Percentiles rank a stretch among this genome's conserved stretches.
Conservation (phyloP, 1,140 invertebrate genomes). For the Araneus ventricosus region DNA sequence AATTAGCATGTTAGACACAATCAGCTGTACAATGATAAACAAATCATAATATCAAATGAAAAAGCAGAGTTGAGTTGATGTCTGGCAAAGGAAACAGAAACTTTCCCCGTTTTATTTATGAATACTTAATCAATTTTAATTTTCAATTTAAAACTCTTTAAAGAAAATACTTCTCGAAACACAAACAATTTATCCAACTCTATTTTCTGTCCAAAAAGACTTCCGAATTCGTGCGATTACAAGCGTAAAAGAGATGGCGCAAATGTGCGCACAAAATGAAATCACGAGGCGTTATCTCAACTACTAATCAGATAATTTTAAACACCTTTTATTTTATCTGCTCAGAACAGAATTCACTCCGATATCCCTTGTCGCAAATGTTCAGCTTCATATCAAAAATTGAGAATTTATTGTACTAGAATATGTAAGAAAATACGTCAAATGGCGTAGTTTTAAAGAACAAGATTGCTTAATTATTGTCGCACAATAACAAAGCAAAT, state of each 20-base stretch:
- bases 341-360: background rate
- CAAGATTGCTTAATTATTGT: too few species aligned
- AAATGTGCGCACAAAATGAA: background rate
- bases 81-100: background rate
- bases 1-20: background rate
- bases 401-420: background rate
- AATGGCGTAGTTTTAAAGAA: too few species aligned
- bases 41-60: background rate
- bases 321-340: background rate
- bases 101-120: too few species aligned
- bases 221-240: background rate
- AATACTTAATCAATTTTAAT: too few species aligned
- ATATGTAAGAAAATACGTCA: background rate
- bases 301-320: constrained; percentile 37
- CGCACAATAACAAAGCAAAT: too few species aligned
- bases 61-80: background rate
- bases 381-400: background rate
- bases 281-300: constrained; percentile 18
- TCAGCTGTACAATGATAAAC: background rate
- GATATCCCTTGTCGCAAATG: background rate
- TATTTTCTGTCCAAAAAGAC: background rate
- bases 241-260: background rate
- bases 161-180: background rate
- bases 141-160: too few species aligned
- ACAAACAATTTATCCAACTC: background rate